These are phyloP conservation scores for Tortricodes alternella DNA, from an alignment of 2,888 invertebrate species.

Conservation along the genomic window DNA sequence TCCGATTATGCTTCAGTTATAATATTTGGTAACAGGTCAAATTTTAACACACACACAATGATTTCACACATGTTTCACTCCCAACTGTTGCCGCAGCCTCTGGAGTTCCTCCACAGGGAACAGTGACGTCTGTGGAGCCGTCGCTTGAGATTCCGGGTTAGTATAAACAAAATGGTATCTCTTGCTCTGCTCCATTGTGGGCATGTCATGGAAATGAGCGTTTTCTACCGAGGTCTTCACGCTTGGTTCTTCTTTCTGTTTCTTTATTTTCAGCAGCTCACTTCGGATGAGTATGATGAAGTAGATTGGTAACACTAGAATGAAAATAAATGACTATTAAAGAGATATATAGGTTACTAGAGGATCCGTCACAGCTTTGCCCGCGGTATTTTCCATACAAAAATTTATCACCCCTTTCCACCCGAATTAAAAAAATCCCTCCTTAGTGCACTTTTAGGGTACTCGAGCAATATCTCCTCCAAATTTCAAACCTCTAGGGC, in stretches of 20 bases:
- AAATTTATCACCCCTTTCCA: too few species aligned
- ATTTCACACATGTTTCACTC: neutral
- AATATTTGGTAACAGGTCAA: too few species aligned
- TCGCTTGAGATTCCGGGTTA: neutral
- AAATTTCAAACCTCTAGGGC: too few species aligned
- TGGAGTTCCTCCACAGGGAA: slow-evolving; percentile 4
- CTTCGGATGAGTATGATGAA: slow-evolving; percentile 12
- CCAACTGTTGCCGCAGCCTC: slow-evolving; percentile 1
- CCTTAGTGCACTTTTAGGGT: too few species aligned
- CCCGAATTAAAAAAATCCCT: too few species aligned
- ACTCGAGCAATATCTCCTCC: too few species aligned
- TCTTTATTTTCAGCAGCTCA: neutral
- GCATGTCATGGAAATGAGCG: neutral
- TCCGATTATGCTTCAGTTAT: too few species aligned
- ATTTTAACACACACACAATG: neutral
- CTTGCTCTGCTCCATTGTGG: neutral
- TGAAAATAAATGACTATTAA: neutral
- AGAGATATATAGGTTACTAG: too few species aligned
- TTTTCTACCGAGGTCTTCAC: neutral
- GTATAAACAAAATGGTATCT: neutral
- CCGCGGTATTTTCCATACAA: too few species aligned
- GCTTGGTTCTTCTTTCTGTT: neutral
- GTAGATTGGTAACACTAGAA: slow-evolving; percentile 13
- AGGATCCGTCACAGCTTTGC: too few species aligned
- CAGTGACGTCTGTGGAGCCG: neutral